These are phyloP conservation scores for Tipula helvola DNA, from an alignment of 2,888 invertebrate genomes.

Conservation along the genomic window DNA sequence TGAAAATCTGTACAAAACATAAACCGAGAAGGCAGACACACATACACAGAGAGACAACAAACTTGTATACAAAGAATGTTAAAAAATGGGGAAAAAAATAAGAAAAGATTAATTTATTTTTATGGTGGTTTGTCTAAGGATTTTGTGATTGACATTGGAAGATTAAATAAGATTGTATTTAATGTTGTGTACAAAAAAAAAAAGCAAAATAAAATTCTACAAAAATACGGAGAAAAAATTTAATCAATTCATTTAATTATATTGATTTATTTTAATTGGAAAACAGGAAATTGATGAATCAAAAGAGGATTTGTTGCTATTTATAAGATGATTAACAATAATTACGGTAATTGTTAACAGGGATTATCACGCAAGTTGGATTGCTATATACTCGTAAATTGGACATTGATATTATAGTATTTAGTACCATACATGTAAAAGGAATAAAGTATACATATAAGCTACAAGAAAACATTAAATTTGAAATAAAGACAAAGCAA, in stretches of 20 bases:
- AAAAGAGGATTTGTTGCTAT: not conserved
- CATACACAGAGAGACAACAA: not conserved
- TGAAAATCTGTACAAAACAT: not conserved
- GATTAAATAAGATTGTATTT: not conserved
- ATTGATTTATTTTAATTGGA: constrained; percentile 4
- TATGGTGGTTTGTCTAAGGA: constrained; percentile 4
- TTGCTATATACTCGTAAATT: not conserved
- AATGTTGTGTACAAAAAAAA: not conserved
- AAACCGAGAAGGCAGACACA: not conserved
- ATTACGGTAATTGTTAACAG: not conserved
- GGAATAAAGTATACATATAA: no score
- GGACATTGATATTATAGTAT: not conserved
- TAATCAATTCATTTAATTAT: not conserved
- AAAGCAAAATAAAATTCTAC: not conserved
- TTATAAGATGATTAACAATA: constrained; percentile 4
- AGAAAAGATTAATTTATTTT: not conserved
- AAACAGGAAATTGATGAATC: not conserved
- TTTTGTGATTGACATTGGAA: constrained; percentile 4
- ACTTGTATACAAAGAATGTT: not conserved
- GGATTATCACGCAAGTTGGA: not conserved
- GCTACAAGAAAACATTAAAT: no score
- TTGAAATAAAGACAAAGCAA: no score
- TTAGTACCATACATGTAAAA: no score
- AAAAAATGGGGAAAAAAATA: not conserved
- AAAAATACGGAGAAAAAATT: not conserved